These are phyloP conservation scores for Phalacrocorax aristotelis DNA, from an alignment of 2,113 vertebrate genomes.

Conservation along the genomic window DNA sequence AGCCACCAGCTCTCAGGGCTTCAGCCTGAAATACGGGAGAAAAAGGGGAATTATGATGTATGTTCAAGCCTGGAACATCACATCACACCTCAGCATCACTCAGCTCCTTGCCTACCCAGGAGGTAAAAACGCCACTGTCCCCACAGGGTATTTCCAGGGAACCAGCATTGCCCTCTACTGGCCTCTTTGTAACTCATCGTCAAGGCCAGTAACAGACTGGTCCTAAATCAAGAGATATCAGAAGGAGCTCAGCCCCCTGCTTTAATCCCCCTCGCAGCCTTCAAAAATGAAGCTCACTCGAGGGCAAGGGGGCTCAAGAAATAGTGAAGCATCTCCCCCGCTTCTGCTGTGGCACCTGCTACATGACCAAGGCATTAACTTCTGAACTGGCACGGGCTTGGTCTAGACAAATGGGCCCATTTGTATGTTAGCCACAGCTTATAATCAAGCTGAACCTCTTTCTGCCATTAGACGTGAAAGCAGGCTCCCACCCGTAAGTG, in stretches of 20 bases:
- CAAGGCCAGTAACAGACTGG: not conserved
- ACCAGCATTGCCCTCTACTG: not conserved
- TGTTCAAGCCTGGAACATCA: not conserved
- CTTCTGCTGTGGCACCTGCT: not conserved
- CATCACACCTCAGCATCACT: not conserved
- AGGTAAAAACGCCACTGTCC: not conserved
- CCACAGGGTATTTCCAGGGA: not conserved
- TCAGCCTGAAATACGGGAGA: not conserved
- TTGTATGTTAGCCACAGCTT: not conserved
- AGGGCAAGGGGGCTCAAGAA: not conserved
- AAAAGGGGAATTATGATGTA: not conserved
- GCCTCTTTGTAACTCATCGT: not conserved
- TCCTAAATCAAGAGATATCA: not conserved
- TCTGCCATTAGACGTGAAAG: not conserved
- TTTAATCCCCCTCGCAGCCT: not conserved
- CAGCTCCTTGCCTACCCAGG: not conserved
- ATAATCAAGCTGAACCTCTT: not conserved
- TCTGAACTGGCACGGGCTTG: not conserved
- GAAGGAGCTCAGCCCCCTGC: not conserved
- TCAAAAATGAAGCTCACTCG: not conserved
- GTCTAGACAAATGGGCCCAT: not conserved
- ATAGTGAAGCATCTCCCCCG: not conserved
- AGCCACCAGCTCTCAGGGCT: not conserved
- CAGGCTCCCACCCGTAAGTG: not conserved
- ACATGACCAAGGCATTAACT: not conserved